Evolutionary conservation across 2,797 vertebrate genomes (phyloP), one percentile per base, ranked within the genome.

Genomic region (Denticeps clupeoides): DNA sequence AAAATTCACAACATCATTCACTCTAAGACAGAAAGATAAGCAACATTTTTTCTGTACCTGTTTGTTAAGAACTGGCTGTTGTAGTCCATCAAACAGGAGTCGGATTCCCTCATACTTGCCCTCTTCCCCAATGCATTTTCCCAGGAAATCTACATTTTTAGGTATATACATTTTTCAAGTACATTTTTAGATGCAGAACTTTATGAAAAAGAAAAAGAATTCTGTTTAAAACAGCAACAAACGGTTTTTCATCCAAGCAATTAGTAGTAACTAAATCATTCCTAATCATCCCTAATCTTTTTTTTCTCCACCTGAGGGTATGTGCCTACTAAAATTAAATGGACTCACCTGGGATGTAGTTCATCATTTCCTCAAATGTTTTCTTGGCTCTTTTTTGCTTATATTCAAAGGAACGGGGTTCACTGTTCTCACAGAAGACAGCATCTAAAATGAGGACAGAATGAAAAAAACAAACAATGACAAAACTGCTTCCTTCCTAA

Each of bases 31-130:
- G n/a, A n/a, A n/a, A n/a, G n/a, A n/a, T n/a, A n/a, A n/a, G n/a
- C n/a, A n/a, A n/a, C n/a, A n/a, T n/a, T n/a, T n/a, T n/a, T n/a
- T n/a, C n/a, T 45, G 47, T 49, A 93, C 93, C 87, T 97, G 93
- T 65, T 97, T 97, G 74, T 97, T 97, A 64, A 96, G 90, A 32
- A 96, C 82, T 4, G 93, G 91, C 51, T 96, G 91, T 68, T 97
- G 93, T 46, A 96, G 56, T 3, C 77, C 82, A 10, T 94, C 86
- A 37, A 95, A 97, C 0, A 96, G 75, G 44, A 93, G 82, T 33
- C 78, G 73, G 55, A 94, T 70, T 1, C 92, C 91, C 68, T 94
- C 85, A 0, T 85, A 85, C 47, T 87, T 90, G 1, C 83, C 74
- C 46, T 95, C 90, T 43, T 93, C 87, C 7, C 91, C 88, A 46